phyloP scores from a whole-genome alignment of 2,113 vertebrate genomes.

The Crypturellus undulatus region DNA sequence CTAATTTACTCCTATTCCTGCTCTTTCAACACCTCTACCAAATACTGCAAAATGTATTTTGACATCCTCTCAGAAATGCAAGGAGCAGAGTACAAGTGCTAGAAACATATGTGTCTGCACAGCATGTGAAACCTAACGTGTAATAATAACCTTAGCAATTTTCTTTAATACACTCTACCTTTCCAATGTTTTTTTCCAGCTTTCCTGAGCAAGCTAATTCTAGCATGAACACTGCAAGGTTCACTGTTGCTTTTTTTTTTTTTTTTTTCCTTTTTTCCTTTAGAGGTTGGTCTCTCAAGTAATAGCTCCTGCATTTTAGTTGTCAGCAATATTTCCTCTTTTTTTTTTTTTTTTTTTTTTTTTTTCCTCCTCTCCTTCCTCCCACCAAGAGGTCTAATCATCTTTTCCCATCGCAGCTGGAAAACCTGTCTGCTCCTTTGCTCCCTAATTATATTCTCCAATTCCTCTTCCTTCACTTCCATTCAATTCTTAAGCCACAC shows the following conservation, averaged over 20 bases:
- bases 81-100: background rate
- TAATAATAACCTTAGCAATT: conserved; percentile 26
- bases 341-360: background rate
- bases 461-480: conserved; percentile 51
- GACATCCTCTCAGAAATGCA: background rate
- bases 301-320: conserved; percentile 52
- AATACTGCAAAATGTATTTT: background rate
- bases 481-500: background rate
- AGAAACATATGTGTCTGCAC: background rate
- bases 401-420: conserved; percentile 47
- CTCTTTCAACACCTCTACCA: background rate
- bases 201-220: background rate
- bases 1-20: background rate
- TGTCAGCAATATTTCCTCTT: conserved; percentile 67
- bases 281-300: conserved; percentile 63
- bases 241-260: background rate
- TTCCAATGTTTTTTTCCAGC: background rate
- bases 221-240: background rate
- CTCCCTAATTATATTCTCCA: conserved; percentile 55
- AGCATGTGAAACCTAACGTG: background rate
- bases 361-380: background rate
- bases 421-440: conserved; percentile 48
- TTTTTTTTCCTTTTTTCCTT: background rate
- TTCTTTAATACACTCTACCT: background rate
- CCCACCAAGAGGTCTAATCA: conserved; percentile 60